Evolutionary conservation across 2,113 vertebrate genomes (phyloP), one percentile per base, ranked within the genome.

Genomic region (Psilopogon haemacephalus): DNA sequence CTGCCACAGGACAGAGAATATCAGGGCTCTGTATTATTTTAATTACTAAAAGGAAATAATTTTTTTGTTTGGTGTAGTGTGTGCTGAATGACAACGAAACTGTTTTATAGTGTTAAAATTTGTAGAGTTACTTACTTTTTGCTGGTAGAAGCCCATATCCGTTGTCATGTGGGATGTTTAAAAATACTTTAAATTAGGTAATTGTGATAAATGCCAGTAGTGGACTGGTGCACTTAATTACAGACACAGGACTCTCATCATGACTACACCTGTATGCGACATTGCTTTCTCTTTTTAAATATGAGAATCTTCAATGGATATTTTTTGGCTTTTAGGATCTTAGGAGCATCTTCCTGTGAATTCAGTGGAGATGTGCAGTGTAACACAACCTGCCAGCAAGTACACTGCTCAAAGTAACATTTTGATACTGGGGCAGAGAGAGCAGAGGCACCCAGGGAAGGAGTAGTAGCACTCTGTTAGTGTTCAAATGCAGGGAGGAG

Each of bases 361-460:
- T 17, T 88, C 35, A 27, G 13, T 32, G 28, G 63, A 87, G 8
- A 21, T 8, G 15, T 0, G 1, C 9, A 16, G 37, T 59, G 28
- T 87, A 85, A 46, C 5, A 20, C 30, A 76, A 62, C 33, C 15
- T 62, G 24, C 23, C 50, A 76, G 35, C 0, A 0, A 56, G 35
- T 18, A n/a, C 6, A 1, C 40, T 52, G 52, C 54, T 88, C 50
- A 83, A 32, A 54, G 79, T 84, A 71, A 63, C 18, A 33, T 3
- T 3, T 10, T 63, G 9, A 30, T 76, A n/a, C 8, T 26, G 20
- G 17, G 19, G 80, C 42, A 74, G 71, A 14, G 50, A 52, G 46
- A 83, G 46, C 28, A 64, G 46, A 60, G 23, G 14, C 0, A 0
- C 33, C 4, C 21, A 38, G 28, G 16, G 7, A 74, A 64, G 26